A percentile compares a stretch with the other conserved stretches of the same genome.
These are phyloP conservation scores for Mimas tiliae DNA, from an alignment of 2,888 invertebrate genomes.

Conservation along the genomic window DNA sequence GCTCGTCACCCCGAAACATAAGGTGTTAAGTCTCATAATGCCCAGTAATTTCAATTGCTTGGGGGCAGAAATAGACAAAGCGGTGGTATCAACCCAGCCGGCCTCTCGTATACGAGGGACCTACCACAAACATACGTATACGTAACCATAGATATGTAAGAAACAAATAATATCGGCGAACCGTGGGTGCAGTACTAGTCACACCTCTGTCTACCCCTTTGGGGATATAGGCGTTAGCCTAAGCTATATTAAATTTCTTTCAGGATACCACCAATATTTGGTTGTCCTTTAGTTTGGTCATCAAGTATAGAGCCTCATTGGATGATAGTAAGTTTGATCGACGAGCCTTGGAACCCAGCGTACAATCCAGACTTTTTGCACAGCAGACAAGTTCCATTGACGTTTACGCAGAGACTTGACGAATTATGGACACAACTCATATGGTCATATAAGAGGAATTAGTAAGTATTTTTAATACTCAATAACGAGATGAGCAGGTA, in stretches of 20 bases:
- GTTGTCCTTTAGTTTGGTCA: slow-evolving; percentile 59
- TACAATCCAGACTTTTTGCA: slow-evolving; percentile 40
- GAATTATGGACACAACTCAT: slow-evolving; percentile 41
- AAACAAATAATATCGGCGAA: too few species aligned
- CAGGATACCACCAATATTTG: slow-evolving; percentile 51
- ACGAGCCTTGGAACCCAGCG: slow-evolving; percentile 50
- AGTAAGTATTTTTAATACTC: slow-evolving; percentile 11
- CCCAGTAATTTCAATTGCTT: too few species aligned
- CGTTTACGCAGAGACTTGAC: slow-evolving; percentile 45
- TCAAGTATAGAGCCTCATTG: slow-evolving; percentile 52
- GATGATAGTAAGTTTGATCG: slow-evolving; percentile 43
- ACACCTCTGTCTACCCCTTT: too few species aligned
- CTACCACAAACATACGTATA: too few species aligned
- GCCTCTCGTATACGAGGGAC: too few species aligned
- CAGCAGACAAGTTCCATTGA: slow-evolving; percentile 43
- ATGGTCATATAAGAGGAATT: slow-evolving; percentile 11
- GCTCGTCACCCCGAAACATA: too few species aligned
- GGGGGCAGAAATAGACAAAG: too few species aligned
- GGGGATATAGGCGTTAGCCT: too few species aligned
- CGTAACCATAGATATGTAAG: too few species aligned
- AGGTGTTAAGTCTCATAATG: too few species aligned
- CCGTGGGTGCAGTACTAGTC: too few species aligned
- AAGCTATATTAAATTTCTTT: slow-evolving; percentile 30
- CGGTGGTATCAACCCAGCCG: too few species aligned
- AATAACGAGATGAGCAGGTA: not conserved